A percentile compares a stretch with the other conserved stretches of the same genome.
Conservation (phyloP, 2,888 invertebrate genomes). For the Pelosia muscerda region DNA sequence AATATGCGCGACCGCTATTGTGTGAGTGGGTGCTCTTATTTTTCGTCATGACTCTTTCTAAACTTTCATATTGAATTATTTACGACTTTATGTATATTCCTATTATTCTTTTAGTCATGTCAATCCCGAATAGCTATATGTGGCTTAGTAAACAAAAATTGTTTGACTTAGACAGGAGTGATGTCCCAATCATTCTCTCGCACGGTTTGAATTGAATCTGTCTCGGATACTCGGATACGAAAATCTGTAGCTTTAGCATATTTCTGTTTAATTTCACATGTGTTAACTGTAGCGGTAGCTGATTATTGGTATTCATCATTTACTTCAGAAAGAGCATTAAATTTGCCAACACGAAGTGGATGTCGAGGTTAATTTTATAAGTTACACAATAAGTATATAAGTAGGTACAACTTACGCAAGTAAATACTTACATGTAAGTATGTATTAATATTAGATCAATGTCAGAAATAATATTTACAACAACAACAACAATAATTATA, state of each 20-base stretch:
- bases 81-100: slow-evolving; percentile 2
- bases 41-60: neutral
- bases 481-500: slow-evolving; percentile 35
- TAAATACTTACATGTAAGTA: slow-evolving; percentile 15
- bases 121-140: slow-evolving; percentile 26
- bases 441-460: slow-evolving; percentile 32
- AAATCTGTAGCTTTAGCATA: neutral
- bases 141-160: slow-evolving; percentile 33
- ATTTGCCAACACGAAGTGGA: slow-evolving; percentile 71
- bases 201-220: slow-evolving; percentile 43
- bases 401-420: slow-evolving; percentile 27
- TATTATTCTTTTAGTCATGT: slow-evolving; percentile 10
- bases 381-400: slow-evolving; percentile 8
- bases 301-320: slow-evolving; percentile 53
- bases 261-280: neutral
- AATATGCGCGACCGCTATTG: neutral
- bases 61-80: slow-evolving; percentile 9
- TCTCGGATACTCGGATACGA: slow-evolving; percentile 12
- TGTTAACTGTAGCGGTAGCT: slow-evolving; percentile 29
- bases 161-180: slow-evolving; percentile 20
- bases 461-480: slow-evolving; percentile 55
- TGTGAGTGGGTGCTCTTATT: neutral
- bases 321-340: slow-evolving; percentile 57
- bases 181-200: slow-evolving; percentile 55
- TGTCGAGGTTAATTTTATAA: slow-evolving; percentile 51